Percentiles rank a stretch among this genome's conserved stretches.
These are phyloP conservation scores for Zophobas morio DNA, from an alignment of 1,140 invertebrate species.

Conservation along the genomic window DNA sequence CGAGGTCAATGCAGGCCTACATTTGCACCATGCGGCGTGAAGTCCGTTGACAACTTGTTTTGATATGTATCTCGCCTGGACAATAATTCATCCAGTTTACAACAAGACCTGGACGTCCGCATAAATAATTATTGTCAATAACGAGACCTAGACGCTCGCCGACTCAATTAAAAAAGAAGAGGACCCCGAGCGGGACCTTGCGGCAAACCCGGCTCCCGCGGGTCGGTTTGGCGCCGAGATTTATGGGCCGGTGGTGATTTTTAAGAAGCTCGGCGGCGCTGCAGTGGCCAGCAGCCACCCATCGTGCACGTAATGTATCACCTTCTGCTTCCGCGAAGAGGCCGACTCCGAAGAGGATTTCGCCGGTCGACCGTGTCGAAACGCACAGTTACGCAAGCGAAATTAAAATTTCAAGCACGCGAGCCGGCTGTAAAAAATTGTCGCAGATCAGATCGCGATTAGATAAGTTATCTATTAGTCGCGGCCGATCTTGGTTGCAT, in stretches of 20 bases:
- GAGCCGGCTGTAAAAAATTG: constrained; percentile 4
- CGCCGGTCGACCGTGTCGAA: not conserved
- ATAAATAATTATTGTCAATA: constrained; percentile 31
- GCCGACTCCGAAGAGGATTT: not conserved
- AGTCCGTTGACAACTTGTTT: constrained; percentile 36
- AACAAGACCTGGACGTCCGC: constrained; percentile 19
- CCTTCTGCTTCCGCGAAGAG: constrained; percentile 11
- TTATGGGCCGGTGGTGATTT: not conserved
- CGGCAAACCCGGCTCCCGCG: not conserved
- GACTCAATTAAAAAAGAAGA: constrained; percentile 28
- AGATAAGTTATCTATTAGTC: constrained; percentile 40
- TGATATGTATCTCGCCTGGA: constrained; percentile 24
- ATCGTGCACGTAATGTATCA: constrained; percentile 14
- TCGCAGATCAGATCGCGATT: constrained; percentile 27
- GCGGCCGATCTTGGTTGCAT: constrained; percentile 9
- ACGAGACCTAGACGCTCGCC: not conserved
- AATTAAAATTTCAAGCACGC: constrained; percentile 44
- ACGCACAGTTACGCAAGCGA: constrained; percentile 3
- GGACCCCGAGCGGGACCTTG: not conserved
- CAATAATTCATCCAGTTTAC: constrained; percentile 24
- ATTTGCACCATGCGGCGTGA: constrained; percentile 22
- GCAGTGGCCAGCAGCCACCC: constrained; percentile 13
- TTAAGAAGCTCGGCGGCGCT: constrained; percentile 20
- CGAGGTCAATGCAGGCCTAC: not conserved
- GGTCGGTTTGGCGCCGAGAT: not conserved